Evolutionary conservation across 2,888 invertebrate genomes (phyloP).

Genomic region (Callyntrura guangdongensis): DNA sequence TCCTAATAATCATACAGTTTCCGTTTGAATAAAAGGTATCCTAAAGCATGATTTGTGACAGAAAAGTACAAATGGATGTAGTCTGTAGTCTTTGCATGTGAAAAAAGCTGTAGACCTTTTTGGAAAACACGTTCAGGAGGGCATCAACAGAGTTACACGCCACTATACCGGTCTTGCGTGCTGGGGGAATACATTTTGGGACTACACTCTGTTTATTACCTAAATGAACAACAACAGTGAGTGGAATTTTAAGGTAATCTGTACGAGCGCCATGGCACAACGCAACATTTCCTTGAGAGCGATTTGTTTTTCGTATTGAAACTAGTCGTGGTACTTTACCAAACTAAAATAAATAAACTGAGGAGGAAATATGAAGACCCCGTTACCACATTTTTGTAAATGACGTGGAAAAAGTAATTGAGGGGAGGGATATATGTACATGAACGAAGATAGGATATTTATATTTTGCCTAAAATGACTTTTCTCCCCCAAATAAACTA

Average conservation of each 20-base stretch:
- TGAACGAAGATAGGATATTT: not conserved
- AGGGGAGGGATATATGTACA: no score
- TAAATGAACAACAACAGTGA: no score
- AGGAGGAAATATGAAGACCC: not conserved
- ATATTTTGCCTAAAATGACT: not conserved
- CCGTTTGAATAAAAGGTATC: constrained; percentile 8
- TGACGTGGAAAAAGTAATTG: constrained; percentile 1
- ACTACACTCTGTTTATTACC: no score
- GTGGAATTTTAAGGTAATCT: no score
- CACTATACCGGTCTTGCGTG: not conserved
- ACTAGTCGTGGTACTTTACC: not conserved
- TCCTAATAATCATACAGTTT: constrained; percentile 20
- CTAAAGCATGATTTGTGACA: constrained; percentile 8
- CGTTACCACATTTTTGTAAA: not conserved
- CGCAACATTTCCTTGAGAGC: not conserved
- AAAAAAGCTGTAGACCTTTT: constrained; percentile 31
- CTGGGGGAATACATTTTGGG: no score
- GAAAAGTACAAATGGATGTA: not conserved
- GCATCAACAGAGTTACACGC: not conserved
- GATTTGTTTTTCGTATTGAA: constrained; percentile 13
- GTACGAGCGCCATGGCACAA: no score
- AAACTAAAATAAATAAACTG: not conserved
- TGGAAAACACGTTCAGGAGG: not conserved
- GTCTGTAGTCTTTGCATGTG: not conserved
- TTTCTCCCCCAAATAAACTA: not conserved